Evolutionary conservation across 2,113 vertebrate genomes (phyloP), one percentile per base, ranked within the genome.

Genomic region (Chionodraco myersi): DNA sequence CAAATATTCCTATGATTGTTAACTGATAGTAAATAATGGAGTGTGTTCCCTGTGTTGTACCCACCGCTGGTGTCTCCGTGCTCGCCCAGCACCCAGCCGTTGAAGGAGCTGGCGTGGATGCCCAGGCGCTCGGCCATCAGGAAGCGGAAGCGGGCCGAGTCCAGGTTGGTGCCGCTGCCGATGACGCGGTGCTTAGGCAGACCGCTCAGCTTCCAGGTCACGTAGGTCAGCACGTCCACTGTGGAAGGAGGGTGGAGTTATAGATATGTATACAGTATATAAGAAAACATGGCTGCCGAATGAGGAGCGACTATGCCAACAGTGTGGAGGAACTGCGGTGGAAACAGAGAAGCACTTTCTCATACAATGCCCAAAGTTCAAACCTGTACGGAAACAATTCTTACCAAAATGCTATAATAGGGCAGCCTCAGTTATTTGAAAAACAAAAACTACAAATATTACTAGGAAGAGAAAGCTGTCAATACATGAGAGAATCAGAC

Each of bases 131-230:
- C 96, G 0, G 96, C 91, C 95, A 99, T 98, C 83, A 99, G 86
- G 62, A 95, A 96, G 26, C 98, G 98, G 79, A 99, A 99, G 26
- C 98, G 96, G 53, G 98, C 98, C 0, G 98, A 97, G 88, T 99
- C 98, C 79, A 99, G 95, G 91, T 99, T 99, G 92, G 97, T 98
- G 36, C 98, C 98, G 4, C 98, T 99, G 84, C 98, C 98, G 11
- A 99, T 97, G 85, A 99, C 96, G 1, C 97, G 96, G 91, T 98
- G 93, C 75, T 98, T 97, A 23, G 98, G 98, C 77, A 99, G 90
- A 7, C 98, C 97, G n/a, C 98, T 99, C 72, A 99, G 95, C 82
- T 99, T 99, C 98, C 98, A 99, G 52, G 98, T 98, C 54, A 99
- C 96, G 0, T 99, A 99, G 10, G 97, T 99, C 82, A 99, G 88